Percentiles rank a stretch among this genome's conserved stretches.
phyloP scores from a whole-genome alignment of 2,113 vertebrate species.

The Machaerirhynchus nigripectus region DNA sequence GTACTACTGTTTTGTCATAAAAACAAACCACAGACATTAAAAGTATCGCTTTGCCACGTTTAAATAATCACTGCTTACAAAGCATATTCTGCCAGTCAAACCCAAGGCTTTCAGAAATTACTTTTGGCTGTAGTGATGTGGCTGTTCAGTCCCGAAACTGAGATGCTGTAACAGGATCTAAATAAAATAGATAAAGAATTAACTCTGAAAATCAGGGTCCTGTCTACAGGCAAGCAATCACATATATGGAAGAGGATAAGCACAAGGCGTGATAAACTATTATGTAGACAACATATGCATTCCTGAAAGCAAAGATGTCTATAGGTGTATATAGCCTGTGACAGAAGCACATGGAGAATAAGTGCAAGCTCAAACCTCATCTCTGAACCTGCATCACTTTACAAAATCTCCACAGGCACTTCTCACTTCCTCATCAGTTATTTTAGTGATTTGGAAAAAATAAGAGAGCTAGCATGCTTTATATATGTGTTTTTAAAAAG shows the following conservation, averaged over 20 bases:
- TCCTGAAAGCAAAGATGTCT: background rate
- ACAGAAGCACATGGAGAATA: background rate
- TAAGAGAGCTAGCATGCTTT: background rate
- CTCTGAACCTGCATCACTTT: background rate
- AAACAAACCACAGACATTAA: background rate
- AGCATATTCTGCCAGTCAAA: background rate
- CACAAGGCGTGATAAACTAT: background rate
- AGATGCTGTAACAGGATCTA: background rate
- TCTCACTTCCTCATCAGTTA: background rate
- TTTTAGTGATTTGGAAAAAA: background rate
- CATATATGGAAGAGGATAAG: background rate
- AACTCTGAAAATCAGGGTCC: background rate
- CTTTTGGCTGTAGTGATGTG: background rate
- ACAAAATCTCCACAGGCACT: background rate
- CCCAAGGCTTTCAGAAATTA: background rate
- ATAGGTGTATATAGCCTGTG: background rate
- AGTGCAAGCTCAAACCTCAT: background rate
- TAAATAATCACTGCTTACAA: background rate
- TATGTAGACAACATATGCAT: accelerated
- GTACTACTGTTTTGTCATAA: background rate
- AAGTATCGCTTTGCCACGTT: background rate
- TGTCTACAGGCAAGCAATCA: background rate
- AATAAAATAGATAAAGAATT: background rate
- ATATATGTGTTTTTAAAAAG: background rate
- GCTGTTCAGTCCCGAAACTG: background rate